phyloP scores from a whole-genome alignment of 2,888 invertebrate species.

The Cyrtodaria siliqua region DNA sequence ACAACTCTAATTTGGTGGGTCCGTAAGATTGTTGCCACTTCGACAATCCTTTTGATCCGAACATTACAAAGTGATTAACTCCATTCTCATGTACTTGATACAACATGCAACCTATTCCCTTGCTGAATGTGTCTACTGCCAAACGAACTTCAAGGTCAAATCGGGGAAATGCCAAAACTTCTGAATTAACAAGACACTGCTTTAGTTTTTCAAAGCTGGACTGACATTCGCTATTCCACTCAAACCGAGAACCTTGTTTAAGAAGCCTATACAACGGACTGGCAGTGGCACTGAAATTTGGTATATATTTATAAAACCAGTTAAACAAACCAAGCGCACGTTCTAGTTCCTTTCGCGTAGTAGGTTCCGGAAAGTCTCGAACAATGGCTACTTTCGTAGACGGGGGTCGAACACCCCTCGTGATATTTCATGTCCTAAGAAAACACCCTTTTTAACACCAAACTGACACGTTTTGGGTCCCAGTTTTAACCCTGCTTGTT shows the following conservation, averaged over 20 bases:
- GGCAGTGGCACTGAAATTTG: conserved; percentile 22
- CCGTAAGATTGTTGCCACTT: conserved; percentile 36
- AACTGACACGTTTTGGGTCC: conserved; percentile 33
- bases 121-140: conserved; percentile 49
- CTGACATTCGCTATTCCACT: conserved; percentile 36
- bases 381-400: conserved; percentile 33
- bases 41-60: conserved; percentile 34
- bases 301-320: conserved; percentile 58
- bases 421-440: conserved; percentile 53
- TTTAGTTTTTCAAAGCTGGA: conserved; percentile 47
- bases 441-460: conserved; percentile 26
- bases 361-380: conserved; percentile 38
- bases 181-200: conserved; percentile 31
- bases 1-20: conserved; percentile 45
- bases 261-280: conserved; percentile 35
- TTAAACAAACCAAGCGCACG: conserved; percentile 56
- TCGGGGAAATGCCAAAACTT: conserved; percentile 53
- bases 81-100: conserved; percentile 49
- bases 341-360: conserved; percentile 46
- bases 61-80: conserved; percentile 27
- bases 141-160: conserved; percentile 54
- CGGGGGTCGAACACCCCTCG: conserved; percentile 47
- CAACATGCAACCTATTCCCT: conserved; percentile 62
- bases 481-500: conserved; percentile 42
- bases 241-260: conserved; percentile 30